Percentiles rank a stretch among this genome's conserved stretches.
Conservation (phyloP, 2,888 invertebrate species). For the Euphydryas editha region DNA sequence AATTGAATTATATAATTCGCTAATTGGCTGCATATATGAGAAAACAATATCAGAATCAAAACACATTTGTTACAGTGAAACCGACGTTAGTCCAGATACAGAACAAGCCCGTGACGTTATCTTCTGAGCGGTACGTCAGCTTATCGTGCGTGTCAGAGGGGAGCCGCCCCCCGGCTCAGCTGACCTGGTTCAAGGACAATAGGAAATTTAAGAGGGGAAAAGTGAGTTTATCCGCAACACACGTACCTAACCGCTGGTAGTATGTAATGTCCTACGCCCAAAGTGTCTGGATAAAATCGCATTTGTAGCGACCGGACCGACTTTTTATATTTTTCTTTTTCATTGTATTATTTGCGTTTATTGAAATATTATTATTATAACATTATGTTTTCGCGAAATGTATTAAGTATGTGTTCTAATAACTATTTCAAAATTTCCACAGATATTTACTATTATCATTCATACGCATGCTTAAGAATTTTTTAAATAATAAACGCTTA, state of each 20-base stretch:
- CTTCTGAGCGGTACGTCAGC: conserved; percentile 91
- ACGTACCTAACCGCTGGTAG: conserved; percentile 4
- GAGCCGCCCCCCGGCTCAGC: conserved; percentile 92
- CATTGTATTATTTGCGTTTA: neutral
- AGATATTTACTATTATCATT: too few relatives aligned
- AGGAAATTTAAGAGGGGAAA: conserved; percentile 89
- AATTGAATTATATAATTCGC: neutral
- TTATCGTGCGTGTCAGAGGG: conserved; percentile 92
- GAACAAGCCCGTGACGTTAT: conserved; percentile 89
- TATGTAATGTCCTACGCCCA: neutral
- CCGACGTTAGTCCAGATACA: conserved; percentile 90
- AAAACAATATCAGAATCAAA: conserved; percentile 24
- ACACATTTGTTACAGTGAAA: conserved; percentile 85
- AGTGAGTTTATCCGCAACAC: conserved; percentile 76
- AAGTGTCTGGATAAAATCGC: too few relatives aligned
- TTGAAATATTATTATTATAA: too few relatives aligned
- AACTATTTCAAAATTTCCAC: too few relatives aligned
- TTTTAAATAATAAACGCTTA: too few relatives aligned
- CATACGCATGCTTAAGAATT: too few relatives aligned
- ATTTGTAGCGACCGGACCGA: neutral
- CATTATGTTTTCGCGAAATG: too few relatives aligned
- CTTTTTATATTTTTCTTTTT: neutral
- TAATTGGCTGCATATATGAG: neutral
- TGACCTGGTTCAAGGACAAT: conserved; percentile 93
- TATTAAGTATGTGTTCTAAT: neutral